Evolutionary conservation across 1,140 invertebrate genomes (phyloP), one percentile per base, ranked within the genome.

Genomic region (Papilio xuthus): DNA sequence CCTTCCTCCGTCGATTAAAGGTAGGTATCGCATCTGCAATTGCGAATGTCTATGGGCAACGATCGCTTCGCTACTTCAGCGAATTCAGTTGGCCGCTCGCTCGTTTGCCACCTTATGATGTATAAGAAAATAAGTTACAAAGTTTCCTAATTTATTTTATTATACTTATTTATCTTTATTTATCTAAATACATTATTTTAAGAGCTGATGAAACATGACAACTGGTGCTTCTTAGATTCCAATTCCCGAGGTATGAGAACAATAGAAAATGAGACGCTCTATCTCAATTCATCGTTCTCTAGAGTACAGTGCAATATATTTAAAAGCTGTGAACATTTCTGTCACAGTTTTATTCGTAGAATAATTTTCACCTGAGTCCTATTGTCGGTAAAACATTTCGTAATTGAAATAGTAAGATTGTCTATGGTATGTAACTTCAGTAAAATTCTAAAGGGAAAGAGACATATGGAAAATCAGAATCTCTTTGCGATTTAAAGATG

Each of bases 271-370:
- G 60, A 67, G 26, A 4, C 56, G 56, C 13, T 67, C 26, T 67
- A 32, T 67, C 26, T 67, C 26, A 67, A 28, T 67, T 67, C 23
- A 67, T 67, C 15, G 10, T 4, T 67, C 60, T 67, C 60, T 67
- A 67, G 60, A 67, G 60, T 26, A 18, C 26, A 67, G 60, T 67
- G 60, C 26, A 67, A 67, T 67, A 67, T 67, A 67, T 67, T 67
- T 67, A 67, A 67, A 67, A 67, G 60, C 60, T 67, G 26, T 67
- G 60, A 67, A 67, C 13, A 67, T 26, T 67, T 67, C 28, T 32
- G 60, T 67, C 26, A 67, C 12, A 28, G 56, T 67, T 67, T 67
- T 32, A 67, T 67, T 67, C 26, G 28, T 10, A 26, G 23, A 60
- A 60, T 60, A 56, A 56, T 26, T 60, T 26, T 10, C 23, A 60